Percentiles rank a stretch among this genome's conserved stretches.
phyloP scores from a whole-genome alignment of 2,888 invertebrate genomes.

The Coleophora flavipennella region DNA sequence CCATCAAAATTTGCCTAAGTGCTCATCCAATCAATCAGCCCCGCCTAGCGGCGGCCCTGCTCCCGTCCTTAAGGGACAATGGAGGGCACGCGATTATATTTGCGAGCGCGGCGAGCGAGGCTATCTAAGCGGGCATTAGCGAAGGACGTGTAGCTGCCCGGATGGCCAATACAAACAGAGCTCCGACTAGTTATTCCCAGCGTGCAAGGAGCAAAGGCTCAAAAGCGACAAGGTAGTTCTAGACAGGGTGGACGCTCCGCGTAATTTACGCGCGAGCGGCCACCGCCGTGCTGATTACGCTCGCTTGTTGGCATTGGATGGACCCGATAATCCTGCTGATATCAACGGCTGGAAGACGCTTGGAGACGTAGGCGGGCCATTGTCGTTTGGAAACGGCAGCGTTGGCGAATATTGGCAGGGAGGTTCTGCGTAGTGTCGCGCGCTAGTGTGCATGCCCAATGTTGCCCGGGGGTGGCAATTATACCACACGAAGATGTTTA shows the following conservation, averaged over 20 bases:
- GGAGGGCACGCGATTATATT: conserved; percentile 56
- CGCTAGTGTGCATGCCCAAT: conserved; percentile 34
- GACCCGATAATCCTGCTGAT: conserved; percentile 46
- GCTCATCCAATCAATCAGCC: conserved; percentile 48
- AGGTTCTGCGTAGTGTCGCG: conserved; percentile 33
- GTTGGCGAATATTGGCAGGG: conserved; percentile 30
- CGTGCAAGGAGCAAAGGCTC: not conserved
- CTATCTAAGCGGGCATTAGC: conserved; percentile 62
- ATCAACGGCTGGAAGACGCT: conserved; percentile 26
- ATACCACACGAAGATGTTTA: conserved; percentile 36
- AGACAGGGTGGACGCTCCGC: conserved; percentile 30
- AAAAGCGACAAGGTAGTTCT: conserved; percentile 20
- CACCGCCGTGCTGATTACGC: conserved; percentile 62
- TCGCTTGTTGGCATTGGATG: conserved; percentile 53
- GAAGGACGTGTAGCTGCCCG: conserved; percentile 53
- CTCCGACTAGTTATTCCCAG: conserved; percentile 23
- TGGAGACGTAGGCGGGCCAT: conserved; percentile 20
- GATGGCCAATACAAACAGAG: conserved; percentile 32
- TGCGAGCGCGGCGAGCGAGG: conserved; percentile 51
- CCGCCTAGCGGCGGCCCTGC: conserved; percentile 33
- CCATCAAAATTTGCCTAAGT: conserved; percentile 19
- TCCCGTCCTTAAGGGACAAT: conserved; percentile 33
- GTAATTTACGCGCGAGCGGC: conserved; percentile 69
- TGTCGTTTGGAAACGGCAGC: conserved; percentile 27
- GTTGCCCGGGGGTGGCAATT: conserved; percentile 33